A percentile compares a stretch with the other conserved stretches of the same genome.
Conservation (phyloP, 2,888 invertebrate species). For the Amorpha juglandis region DNA sequence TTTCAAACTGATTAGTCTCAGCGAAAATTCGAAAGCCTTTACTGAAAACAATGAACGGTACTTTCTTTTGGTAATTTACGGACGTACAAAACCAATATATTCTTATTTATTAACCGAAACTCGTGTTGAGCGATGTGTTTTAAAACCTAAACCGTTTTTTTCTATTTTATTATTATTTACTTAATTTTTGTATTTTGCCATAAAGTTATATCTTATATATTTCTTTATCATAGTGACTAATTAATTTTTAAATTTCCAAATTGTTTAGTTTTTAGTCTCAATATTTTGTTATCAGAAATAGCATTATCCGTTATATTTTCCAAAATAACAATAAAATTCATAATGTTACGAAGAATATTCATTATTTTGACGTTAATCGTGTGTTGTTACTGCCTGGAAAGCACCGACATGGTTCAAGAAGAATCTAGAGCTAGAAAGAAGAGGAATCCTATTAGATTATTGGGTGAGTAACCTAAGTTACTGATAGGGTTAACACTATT, state of each 20-base stretch:
- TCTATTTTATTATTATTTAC: too few relatives aligned
- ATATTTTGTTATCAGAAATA: too few relatives aligned
- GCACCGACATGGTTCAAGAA: conserved; percentile 53
- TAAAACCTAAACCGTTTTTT: too few relatives aligned
- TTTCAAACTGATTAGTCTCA: conserved; percentile 4
- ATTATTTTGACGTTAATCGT: conserved; percentile 57
- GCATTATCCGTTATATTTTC: too few relatives aligned
- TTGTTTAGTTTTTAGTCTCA: too few relatives aligned
- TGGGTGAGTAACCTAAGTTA: conserved; percentile 75
- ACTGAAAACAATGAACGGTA: conserved; percentile 9
- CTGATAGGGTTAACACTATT: too few relatives aligned
- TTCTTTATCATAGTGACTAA: too few relatives aligned
- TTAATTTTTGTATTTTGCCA: too few relatives aligned
- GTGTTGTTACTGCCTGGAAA: conserved; percentile 68
- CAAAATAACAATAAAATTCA: conserved; percentile 3
- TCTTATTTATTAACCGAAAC: conserved; percentile 18
- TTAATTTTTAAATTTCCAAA: too few relatives aligned
- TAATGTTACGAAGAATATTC: conserved; percentile 58
- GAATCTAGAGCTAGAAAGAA: conserved; percentile 74
- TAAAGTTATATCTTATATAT: too few relatives aligned
- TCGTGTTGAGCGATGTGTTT: neutral
- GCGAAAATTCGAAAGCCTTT: conserved; percentile 15
- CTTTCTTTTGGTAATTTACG: conserved; percentile 21
- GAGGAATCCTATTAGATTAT: conserved; percentile 60
- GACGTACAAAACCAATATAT: conserved; percentile 8